A percentile compares a stretch with the other conserved stretches of the same genome.
phyloP scores from a whole-genome alignment of 2,888 invertebrate genomes.

The Mesodorylaimus sp. region DNA sequence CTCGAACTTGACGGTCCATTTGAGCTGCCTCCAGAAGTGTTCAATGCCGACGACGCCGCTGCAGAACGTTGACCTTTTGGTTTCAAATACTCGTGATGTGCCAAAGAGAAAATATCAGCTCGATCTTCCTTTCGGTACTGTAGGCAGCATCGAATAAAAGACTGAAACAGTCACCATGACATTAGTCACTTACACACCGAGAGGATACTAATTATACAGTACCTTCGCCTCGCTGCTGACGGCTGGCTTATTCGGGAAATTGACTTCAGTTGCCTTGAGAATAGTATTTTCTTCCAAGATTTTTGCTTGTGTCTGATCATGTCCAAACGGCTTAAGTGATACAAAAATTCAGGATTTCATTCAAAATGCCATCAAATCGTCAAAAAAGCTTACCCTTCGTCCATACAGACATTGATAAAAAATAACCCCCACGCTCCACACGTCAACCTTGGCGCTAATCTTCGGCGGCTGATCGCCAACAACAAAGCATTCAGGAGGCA shows the following conservation, averaged over 20 bases:
- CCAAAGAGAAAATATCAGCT: slow-evolving; percentile 87
- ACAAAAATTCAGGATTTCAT: no score
- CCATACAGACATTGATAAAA: slow-evolving; percentile 99
- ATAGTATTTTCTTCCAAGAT: slow-evolving; percentile 99
- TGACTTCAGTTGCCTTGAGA: slow-evolving; percentile 94
- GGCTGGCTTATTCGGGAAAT: slow-evolving; percentile 94
- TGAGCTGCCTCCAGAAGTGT: no score
- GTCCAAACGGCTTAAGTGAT: slow-evolving; percentile 48
- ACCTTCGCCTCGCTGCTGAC: slow-evolving; percentile 98
- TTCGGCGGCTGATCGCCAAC: slow-evolving; percentile 95
- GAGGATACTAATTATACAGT: no score
- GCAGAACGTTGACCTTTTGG: no score
- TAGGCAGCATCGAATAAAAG: slow-evolving; percentile 91
- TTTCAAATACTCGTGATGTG: slow-evolving; percentile 91
- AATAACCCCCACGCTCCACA: slow-evolving; percentile 99
- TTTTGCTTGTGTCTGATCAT: slow-evolving; percentile 98
- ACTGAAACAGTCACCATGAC: no score
- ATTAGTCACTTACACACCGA: neutral
- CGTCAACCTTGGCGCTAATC: slow-evolving; percentile 99
- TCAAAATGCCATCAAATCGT: no score
- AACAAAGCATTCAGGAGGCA: slow-evolving; percentile 98
- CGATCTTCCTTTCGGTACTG: slow-evolving; percentile 97
- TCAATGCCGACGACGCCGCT: no score
- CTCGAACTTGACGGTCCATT: no score
- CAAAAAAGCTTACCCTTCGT: slow-evolving; percentile 58